These are phyloP conservation scores for Tupaia chinensis DNA, from an alignment of 2,113 vertebrate genomes.

Conservation along the genomic window DNA sequence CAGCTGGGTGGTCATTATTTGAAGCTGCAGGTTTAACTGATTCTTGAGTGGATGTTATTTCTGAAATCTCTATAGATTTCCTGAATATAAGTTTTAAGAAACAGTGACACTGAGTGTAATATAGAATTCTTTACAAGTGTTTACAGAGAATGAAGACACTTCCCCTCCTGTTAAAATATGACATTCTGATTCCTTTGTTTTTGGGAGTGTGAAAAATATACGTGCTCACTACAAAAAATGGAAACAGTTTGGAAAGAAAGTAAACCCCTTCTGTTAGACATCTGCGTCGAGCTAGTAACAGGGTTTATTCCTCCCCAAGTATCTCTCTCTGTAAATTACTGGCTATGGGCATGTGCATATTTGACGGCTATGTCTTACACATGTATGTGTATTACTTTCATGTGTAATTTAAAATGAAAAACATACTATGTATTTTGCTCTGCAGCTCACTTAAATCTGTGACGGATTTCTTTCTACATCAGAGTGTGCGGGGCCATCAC, in stretches of 20 bases:
- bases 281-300: background rate
- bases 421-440: background rate
- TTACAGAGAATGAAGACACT: background rate
- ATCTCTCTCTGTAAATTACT: background rate
- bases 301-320: background rate
- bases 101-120: background rate
- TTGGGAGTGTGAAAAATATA: background rate
- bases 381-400: background rate
- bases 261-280: background rate
- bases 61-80: background rate
- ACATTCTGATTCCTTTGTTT: background rate
- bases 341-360: background rate
- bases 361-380: background rate
- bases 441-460: background rate
- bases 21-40: background rate
- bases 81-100: background rate
- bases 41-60: background rate
- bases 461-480: background rate
- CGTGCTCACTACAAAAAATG: background rate
- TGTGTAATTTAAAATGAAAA: slow-evolving; percentile 1
- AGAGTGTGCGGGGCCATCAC: background rate
- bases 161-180: background rate
- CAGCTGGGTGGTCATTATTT: background rate
- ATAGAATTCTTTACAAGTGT: background rate
- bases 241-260: background rate